Percentiles rank a stretch among this genome's conserved stretches.
phyloP scores from a whole-genome alignment of 53 echinoderm and acorn worm genomes.

The Zoroaster sp. region DNA sequence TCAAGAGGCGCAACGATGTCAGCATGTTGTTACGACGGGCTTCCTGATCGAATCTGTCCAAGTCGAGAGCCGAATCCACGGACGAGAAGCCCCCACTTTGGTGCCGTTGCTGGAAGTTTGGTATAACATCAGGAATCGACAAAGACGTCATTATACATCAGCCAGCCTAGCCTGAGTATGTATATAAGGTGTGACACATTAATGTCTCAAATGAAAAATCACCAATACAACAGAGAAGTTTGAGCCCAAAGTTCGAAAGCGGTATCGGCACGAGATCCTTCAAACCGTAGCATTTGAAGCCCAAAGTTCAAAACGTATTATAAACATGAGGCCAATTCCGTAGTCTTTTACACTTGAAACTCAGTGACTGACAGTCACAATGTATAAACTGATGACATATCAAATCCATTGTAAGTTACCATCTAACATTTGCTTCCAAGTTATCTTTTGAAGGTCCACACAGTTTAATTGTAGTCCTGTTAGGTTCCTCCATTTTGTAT shows the following conservation, averaged over 20 bases:
- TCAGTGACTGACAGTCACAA: background rate
- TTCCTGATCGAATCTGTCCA: background rate
- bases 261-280: background rate
- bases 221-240: background rate
- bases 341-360: background rate
- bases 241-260: background rate
- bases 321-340: background rate
- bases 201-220: background rate
- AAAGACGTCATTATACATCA: background rate
- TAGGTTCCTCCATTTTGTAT: background rate
- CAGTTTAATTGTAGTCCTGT: background rate
- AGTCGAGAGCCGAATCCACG: background rate
- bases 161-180: background rate
- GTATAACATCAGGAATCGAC: background rate
- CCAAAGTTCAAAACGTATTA: background rate
- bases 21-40: conserved; percentile 23
- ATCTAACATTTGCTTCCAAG: no score
- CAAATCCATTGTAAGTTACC: no score
- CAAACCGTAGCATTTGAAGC: background rate
- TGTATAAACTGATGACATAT: no score
- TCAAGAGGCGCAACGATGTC: conserved; percentile 4
- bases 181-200: background rate
- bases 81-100: background rate
- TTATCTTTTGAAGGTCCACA: no score
- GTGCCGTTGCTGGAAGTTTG: background rate